Base-by-base conservation (phyloP, 2,888 invertebrate genomes). In the Aplocera efformata region DNA sequence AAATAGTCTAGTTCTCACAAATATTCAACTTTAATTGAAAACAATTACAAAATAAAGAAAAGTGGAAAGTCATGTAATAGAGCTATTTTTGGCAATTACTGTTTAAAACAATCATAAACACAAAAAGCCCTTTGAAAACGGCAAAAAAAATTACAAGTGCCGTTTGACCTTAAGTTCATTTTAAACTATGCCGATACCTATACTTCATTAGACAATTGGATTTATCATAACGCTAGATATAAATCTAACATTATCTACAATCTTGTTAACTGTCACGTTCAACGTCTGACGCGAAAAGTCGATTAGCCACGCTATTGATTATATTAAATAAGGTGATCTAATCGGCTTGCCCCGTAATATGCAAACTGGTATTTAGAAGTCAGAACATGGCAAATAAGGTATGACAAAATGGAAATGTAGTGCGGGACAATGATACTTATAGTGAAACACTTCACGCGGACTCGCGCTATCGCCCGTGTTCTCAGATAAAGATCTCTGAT, bases 401-500 rank as follows among this genome's bases (percentile, higher is more conserved):
- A 61, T 65, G 63, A 68, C 73, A 73, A 79, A 75, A 67, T 72
- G 64, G 58, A 64, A 75, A 67, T 72, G 64, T 57, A 64, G 61
- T 61, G 53, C 59, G 17, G 7, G 28, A 17, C 17, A 54, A 45
- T 53, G 54, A 52, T 57, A 50, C 58, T 63, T n/a, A n/a, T n/a
- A n/a, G n/a, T n/a, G n/a, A n/a, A n/a, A n/a, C n/a, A n/a, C n/a
- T n/a, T n/a, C n/a, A n/a, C 57, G 52, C 62, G 54, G 46, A 55
- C 49, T 48, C 44, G 60, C 58, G 63, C 71, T 76, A 75, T 78
- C 67, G 63, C 59, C 53, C 53, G 59, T 55, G 56, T 56, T 49
- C 53, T 31, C 44, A 62, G 83, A 82, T 83, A 80, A 78, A 64
- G 70, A 85, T 83, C 84, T 77, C 55, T 53, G 58, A 71, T 71